Base-by-base conservation (phyloP, 2,888 invertebrate species). In the Clostera curtula region DNA sequence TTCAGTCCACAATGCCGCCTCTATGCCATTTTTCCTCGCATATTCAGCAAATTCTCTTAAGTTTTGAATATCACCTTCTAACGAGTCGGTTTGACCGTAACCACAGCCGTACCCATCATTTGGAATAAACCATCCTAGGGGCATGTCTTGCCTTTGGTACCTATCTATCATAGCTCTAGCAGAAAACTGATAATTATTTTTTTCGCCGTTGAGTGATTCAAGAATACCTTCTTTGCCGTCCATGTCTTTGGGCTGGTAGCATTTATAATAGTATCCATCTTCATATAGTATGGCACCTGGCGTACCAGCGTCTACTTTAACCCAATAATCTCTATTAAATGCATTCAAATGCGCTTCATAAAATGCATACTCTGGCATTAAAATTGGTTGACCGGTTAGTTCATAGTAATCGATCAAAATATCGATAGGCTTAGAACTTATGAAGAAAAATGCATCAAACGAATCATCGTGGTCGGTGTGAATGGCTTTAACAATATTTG, bases 271-370 rank as follows among this genome's bases (percentile, higher is more conserved):
- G 27, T 56, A 45, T 1, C 75, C 75, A 34, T 83, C 80, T 62
- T 83, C 80, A 36, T 68, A 80, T 19, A 72, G 45, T 31, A 76
- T 66, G 3, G 77, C 74, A 1, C 58, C 58, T 4, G 45, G 22
- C 0, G 55, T 63, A 11, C 58, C 49, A 17, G 56, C 19, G 2
- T 31, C 31, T 5, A 72, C 77, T 59, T 64, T 49, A 2, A 82
- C 80, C 82, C 82, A 83, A 52, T 71, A 82, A 43, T 83, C 80
- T 10, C 82, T 63, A 41, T 83, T 83, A 35, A 80, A 83, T 5
- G 77, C 60, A 31, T 80, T 79, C 18, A 83, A 55, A 58, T 83
- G 82, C 16, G 80, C 74, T 48, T 82, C 68, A 29, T 83, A 83
- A 42, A 71, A 77, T 0, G 79, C 67, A 32, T 68, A 83, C 39